Conservation (phyloP, 2,113 vertebrate species). For the Corythaixoides concolor region DNA sequence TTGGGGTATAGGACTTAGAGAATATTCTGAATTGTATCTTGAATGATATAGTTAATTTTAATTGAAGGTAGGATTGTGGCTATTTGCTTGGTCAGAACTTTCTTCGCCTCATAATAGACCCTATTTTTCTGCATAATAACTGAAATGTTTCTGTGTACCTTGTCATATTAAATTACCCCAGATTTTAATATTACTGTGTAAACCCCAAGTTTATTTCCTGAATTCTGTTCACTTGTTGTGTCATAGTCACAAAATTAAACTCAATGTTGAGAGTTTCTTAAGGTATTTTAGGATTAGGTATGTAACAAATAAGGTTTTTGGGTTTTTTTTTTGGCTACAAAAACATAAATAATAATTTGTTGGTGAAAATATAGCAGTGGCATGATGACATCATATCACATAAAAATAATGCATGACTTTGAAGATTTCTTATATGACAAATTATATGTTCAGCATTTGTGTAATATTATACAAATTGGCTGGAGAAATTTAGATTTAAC, state of each 20-base stretch:
- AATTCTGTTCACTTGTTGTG: background rate
- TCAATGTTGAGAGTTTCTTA: background rate
- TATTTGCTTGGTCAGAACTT: background rate
- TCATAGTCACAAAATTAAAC: background rate
- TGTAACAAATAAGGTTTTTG: background rate
- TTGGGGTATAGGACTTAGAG: background rate
- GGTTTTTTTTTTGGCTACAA: background rate
- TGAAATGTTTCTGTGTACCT: background rate
- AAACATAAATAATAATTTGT: background rate
- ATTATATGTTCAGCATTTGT: background rate
- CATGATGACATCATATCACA: background rate
- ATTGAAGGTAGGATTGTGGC: background rate
- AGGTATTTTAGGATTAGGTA: background rate
- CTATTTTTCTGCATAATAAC: background rate
- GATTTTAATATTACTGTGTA: background rate
- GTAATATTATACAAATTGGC: background rate
- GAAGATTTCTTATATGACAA: background rate
- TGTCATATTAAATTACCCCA: background rate
- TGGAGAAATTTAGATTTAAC: constrained; percentile 22
- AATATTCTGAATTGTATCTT: too few relatives aligned
- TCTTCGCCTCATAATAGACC: background rate
- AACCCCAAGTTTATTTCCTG: background rate
- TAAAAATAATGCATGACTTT: constrained; percentile 1
- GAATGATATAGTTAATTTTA: background rate
- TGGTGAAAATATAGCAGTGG: background rate